phyloP scores from a whole-genome alignment of 2,888 invertebrate genomes.

The Pyrocoelia pectoralis region DNA sequence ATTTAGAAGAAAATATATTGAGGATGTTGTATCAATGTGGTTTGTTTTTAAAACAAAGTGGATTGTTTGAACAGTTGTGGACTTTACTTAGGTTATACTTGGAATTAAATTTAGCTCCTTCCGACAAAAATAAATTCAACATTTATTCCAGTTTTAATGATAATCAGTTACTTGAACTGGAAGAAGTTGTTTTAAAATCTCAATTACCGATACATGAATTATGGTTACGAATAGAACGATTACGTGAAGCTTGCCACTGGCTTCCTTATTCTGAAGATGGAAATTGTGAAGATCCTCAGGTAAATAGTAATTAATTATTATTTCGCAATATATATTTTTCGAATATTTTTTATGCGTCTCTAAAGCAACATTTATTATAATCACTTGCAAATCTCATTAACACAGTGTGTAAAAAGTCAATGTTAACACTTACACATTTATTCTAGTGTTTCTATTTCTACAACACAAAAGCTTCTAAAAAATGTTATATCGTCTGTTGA shows the following conservation, averaged over 20 bases:
- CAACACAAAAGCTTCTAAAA: too few relatives aligned
- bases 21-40: conserved; percentile 64
- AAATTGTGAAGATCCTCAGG: conserved; percentile 64
- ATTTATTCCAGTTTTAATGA: conserved; percentile 56
- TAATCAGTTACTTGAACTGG: conserved; percentile 65
- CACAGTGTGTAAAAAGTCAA: too few relatives aligned
- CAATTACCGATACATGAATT: conserved; percentile 76
- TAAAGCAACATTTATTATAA: too few relatives aligned
- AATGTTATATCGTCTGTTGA: too few relatives aligned
- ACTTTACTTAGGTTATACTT: conserved; percentile 73
- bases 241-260: conserved; percentile 78
- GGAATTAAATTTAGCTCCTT: conserved; percentile 68
- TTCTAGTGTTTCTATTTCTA: too few relatives aligned
- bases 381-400: too few relatives aligned
- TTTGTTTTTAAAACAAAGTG: conserved; percentile 73
- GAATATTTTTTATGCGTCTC: too few relatives aligned
- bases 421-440: too few relatives aligned
- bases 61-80: conserved; percentile 79
- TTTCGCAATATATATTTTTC: neutral
- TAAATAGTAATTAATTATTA: conserved; percentile 10
- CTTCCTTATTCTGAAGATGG: conserved; percentile 64
- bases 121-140: conserved; percentile 48
- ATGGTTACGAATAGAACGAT: conserved; percentile 78
- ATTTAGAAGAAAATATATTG: conserved; percentile 57
- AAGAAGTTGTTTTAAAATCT: conserved; percentile 67